Base-by-base conservation (phyloP, 2,113 vertebrate species). In the Strix aluco region DNA sequence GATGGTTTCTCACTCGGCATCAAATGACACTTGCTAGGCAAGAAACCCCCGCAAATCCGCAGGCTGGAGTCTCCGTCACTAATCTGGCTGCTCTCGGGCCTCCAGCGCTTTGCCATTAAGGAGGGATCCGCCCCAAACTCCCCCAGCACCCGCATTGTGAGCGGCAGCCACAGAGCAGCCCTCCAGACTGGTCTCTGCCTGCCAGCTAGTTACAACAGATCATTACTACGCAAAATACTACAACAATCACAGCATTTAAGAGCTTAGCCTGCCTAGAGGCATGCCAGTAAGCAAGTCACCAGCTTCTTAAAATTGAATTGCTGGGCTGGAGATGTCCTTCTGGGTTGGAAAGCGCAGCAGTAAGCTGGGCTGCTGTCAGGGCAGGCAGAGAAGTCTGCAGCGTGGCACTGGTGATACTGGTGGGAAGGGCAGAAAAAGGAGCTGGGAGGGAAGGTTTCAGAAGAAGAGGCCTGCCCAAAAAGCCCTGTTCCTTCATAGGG, bases 171-270 rank as follows among this genome's bases (percentile, higher is more conserved):
- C 83, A 69, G 82, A 87, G 81, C 81, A 93, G 96, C 83, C 95
- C 91, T 95, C 70, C 78, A 90, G 96, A 82, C 95, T 8, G 5
- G 91, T 92, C 96, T 66, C 92, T 96, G 97, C 93, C 94, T 96
- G 95, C 96, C 94, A 89, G 88, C 86, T 81, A 65, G 86, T 96
- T 93, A 74, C 81, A 94, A 96, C 92, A 94, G 90, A 85, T 93
- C 94, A 65, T 95, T 91, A 74, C 77, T 14, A 84, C 67, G 32
- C 81, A 79, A 95, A 95, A 95, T 4, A 59, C 63, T 93, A 61
- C 90, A 92, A 88, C 95, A 95, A 97, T 89, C 59, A 26, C 82
- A 42, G 90, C 57, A 22, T 81, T 97, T 95, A 96, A 94, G 72
- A 87, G 96, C 97, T 97, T 81, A 94, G 93, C 44, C 71, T 62